Evolutionary conservation across 2,888 invertebrate species (phyloP).

Genomic region (Acanthoscelides obtectus): DNA sequence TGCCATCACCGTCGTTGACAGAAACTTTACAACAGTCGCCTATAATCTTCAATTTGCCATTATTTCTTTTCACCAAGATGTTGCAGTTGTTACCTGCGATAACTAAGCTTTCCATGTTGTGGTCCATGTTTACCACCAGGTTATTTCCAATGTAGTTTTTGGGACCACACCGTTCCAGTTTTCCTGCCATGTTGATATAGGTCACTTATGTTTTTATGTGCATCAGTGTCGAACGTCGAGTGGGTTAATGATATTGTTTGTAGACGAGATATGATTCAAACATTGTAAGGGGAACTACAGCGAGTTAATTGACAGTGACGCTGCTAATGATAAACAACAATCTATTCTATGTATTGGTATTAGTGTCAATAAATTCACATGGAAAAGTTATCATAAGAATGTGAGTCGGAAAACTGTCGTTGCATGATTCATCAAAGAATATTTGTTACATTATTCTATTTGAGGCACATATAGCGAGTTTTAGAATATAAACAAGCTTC

Average conservation of each 20-base stretch:
- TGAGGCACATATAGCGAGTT: too few relatives aligned
- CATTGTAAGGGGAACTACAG: not conserved
- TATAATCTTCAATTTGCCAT: slow-evolving; percentile 19
- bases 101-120: slow-evolving; percentile 13
- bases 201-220: not conserved
- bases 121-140: slow-evolving; percentile 16
- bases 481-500: too few relatives aligned
- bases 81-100: slow-evolving; percentile 26
- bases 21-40: slow-evolving; percentile 22
- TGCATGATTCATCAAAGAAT: too few relatives aligned
- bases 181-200: not conserved
- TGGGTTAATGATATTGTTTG: not conserved
- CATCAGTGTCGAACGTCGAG: not conserved
- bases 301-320: not conserved
- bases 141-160: slow-evolving; percentile 19
- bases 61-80: slow-evolving; percentile 20
- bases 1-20: slow-evolving; percentile 22
- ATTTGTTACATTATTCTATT: too few relatives aligned
- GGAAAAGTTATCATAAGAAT: not conserved
- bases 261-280: not conserved
- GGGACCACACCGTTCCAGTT: slow-evolving; percentile 9
- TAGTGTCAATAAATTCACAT: not conserved
- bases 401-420: not conserved
- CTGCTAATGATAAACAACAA: not conserved
- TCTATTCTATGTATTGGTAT: not conserved